These are phyloP conservation scores for Sternarchorhynchus goeldii DNA, from an alignment of 2,797 vertebrate species.

Conservation along the genomic window DNA sequence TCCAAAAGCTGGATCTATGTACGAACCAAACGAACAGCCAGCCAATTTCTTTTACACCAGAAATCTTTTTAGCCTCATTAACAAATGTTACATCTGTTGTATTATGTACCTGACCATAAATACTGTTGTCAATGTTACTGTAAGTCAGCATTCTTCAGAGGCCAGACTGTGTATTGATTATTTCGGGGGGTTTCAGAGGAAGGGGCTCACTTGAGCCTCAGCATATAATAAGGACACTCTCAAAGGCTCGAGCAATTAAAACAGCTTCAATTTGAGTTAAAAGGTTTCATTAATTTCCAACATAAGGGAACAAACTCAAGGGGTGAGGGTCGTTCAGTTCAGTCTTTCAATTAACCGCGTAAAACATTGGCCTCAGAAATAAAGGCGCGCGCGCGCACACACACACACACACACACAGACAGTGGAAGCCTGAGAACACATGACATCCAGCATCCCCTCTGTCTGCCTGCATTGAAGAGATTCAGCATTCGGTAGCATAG, in stretches of 20 bases:
- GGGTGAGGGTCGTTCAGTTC: conserved; percentile 41
- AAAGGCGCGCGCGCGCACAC: background rate
- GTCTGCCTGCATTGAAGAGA: background rate
- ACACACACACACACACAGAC: conserved; percentile 14
- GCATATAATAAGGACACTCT: conserved; percentile 55
- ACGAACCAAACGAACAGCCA: too few relatives aligned
- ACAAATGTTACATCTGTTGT: too few relatives aligned
- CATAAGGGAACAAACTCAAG: conserved; percentile 46
- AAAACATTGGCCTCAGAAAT: conserved; percentile 27
- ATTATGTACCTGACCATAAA: too few relatives aligned
- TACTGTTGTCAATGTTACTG: too few relatives aligned
- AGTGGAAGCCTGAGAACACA: background rate
- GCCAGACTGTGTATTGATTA: conserved; percentile 45
- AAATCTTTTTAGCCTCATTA: too few relatives aligned
- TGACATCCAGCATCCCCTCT: conserved; percentile 5
- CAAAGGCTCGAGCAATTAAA: conserved; percentile 57
- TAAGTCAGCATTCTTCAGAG: conserved; percentile 22
- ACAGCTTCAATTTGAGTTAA: conserved; percentile 50
- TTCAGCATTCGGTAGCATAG: conserved; percentile 25
- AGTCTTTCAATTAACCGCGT: conserved; percentile 45
- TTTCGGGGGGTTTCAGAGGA: conserved; percentile 27
- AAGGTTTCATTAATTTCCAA: conserved; percentile 58
- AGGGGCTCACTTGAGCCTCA: conserved; percentile 43
- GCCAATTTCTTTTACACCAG: too few relatives aligned
- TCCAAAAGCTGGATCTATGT: too few relatives aligned